Base-by-base conservation (phyloP, 2,797 vertebrate species). In the Enteromius fasciolatus region DNA sequence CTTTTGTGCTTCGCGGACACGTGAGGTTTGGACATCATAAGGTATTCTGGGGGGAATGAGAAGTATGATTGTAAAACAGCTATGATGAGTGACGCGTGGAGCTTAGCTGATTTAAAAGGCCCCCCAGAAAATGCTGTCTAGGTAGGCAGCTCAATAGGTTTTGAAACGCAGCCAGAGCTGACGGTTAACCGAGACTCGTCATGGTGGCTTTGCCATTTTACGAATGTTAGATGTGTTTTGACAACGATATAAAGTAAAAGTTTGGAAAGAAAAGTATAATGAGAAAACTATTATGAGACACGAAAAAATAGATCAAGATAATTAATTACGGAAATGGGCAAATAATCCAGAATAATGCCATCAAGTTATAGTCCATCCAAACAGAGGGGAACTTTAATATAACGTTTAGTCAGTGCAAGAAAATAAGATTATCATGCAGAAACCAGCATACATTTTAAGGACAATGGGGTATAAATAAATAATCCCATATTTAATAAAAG, bases 21-120 rank as follows among this genome's bases (percentile, higher is more conserved):
- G 0, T 23, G 20, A 0, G 1, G 9, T 31, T 25, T 25, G 6
- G 1, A 11, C 15, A 20, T 66, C 0, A 3, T 10, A 33, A 1
- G 15, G 14, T 11, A 52, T 1, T 57, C n/a, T 23, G 20, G 20
- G 9, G 52, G 20, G 10, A n/a, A 10, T 1, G 1, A 7, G 0
- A n/a, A 5, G 20, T 5, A 11, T 11, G 3, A 0, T 10, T 75
- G 1, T 12, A 2, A 67, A 25, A 44, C 46, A 12, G 14, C 1
- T 36, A 5, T 3, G 14, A 12, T 54, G 18, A 23, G 31, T 14
- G 1, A 39, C 5, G n/a, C 3, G 15, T n/a, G 15, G 15, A 14
- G 6, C 3, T 20, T 46, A 28, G 10, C 3, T 41, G n/a, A 54
- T 39, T 20, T 52, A 14, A n/a, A 41, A 3, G 25, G 0, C 6